Evolutionary conservation across 2,113 vertebrate species (phyloP), one percentile per base, ranked within the genome.

Genomic region (Syngnathus floridae): DNA sequence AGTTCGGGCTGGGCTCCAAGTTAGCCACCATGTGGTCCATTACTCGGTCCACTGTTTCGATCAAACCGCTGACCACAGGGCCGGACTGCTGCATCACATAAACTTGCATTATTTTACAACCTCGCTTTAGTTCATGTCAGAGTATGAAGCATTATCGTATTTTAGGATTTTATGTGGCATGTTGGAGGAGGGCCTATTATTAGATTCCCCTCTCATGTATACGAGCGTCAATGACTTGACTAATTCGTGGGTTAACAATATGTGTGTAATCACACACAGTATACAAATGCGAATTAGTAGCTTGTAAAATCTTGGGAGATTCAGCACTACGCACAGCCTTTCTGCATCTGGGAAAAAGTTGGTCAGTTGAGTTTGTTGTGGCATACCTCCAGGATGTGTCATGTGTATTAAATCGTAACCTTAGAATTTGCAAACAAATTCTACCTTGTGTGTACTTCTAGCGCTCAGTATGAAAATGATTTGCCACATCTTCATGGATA

Each of bases 11-110:
- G 21, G 85, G 52, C 0, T 88, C 80, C 75, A 98, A 82, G 67
- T 91, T 93, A 66, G 3, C 73, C 0, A 84, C 84, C 75, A 95
- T 77, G 22, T 95, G 93, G 26, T 77, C 87, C 92, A 95, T 92
- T 75, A 96, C 93, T 1, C 80, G 81, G 80, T 97, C 96, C 45
- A 98, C 87, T 0, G 93, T 94, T 70, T 89, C 84, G 3, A 97
- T 82, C 70, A 99, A 70, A 16, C 88, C 91, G 21, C 88, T 88
- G 67, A 91, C 88, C 74, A 92, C n/a, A 0, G 67, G 49, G 5
- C 66, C 71, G 0, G 65, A 70, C 86, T 93, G 83, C 64, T 72
- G 60, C 72, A 6, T 38, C 56, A 49, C 55, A 67, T 57, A n/a
- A 62, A 60, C 36, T 61, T 6, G 16, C n/a, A 48, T 66, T 17